phyloP scores from a whole-genome alignment of 2,797 vertebrate species.

The Mustela erminea region DNA sequence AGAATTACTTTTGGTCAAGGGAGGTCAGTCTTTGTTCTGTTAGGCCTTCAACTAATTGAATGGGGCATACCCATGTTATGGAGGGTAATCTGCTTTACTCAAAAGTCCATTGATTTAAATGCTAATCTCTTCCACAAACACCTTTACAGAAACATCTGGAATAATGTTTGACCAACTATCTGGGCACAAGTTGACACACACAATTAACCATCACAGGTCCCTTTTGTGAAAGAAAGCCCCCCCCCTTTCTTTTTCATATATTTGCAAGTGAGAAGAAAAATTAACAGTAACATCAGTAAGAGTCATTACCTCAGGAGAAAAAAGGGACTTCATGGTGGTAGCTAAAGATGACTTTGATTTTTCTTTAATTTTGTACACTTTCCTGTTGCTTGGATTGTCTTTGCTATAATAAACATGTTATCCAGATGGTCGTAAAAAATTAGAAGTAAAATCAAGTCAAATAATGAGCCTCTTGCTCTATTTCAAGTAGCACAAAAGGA shows the following conservation, averaged over 20 bases:
- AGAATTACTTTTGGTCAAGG: background rate
- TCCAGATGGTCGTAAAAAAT: background rate
- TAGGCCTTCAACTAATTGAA: background rate
- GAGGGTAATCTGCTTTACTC: background rate
- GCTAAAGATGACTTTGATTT: background rate
- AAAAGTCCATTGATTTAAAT: background rate
- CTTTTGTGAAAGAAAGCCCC: background rate
- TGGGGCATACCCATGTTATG: background rate
- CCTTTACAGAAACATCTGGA: background rate
- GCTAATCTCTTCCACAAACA: background rate
- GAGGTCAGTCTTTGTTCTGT: background rate
- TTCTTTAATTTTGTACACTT: slow-evolving; percentile 9
- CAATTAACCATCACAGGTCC: background rate
- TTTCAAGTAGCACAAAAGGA: background rate
- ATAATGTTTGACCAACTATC: background rate
- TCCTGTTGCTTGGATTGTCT: background rate
- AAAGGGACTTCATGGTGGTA: background rate
- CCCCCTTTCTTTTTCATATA: background rate
- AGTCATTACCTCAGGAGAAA: background rate
- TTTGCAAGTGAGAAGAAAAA: slow-evolving; percentile 40
- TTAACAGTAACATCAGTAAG: background rate
- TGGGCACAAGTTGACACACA: background rate
- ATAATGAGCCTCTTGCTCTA: background rate
- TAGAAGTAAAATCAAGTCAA: background rate
- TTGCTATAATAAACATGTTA: background rate